Conservation (phyloP, 2,113 vertebrate genomes). For the Hyperopisus bebe region DNA sequence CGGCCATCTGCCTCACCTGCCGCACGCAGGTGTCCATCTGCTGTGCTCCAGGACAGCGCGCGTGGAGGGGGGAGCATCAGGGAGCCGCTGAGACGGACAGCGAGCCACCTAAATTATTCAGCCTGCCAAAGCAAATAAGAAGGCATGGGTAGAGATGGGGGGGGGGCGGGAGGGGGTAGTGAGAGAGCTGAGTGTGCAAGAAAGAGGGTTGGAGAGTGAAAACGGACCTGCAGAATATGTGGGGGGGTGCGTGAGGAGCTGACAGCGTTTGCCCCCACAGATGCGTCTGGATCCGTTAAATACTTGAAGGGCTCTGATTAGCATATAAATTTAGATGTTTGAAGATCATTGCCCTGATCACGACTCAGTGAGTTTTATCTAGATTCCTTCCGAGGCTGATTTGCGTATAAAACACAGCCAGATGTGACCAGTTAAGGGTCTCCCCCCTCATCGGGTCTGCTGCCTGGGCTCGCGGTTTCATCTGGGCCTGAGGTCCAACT, state of each 20-base stretch:
- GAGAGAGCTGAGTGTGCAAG: not conserved
- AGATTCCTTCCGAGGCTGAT: conserved; percentile 62
- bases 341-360: conserved; percentile 67
- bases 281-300: conserved; percentile 64
- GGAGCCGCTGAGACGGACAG: conserved; percentile 47
- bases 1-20: conserved; percentile 82
- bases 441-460: not conserved
- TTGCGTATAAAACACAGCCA: conserved; percentile 65
- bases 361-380: conserved; percentile 70
- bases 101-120: conserved; percentile 72
- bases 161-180: conserved; percentile 28
- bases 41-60: conserved; percentile 59
- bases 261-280: conserved; percentile 33
- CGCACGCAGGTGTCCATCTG: conserved; percentile 76
- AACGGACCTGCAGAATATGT: not conserved
- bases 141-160: not conserved
- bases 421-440: conserved; percentile 49
- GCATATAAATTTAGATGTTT: conserved; percentile 75
- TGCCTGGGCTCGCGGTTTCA: not conserved
- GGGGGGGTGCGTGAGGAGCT: conserved; percentile 12
- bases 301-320: conserved; percentile 61
- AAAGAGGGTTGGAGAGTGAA: not conserved
- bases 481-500: not conserved
- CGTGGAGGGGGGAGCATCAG: conserved; percentile 55
- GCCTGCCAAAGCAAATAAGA: conserved; percentile 62